Conservation (phyloP, 2,113 vertebrate species). For the Beaufortia kweichowensis region DNA sequence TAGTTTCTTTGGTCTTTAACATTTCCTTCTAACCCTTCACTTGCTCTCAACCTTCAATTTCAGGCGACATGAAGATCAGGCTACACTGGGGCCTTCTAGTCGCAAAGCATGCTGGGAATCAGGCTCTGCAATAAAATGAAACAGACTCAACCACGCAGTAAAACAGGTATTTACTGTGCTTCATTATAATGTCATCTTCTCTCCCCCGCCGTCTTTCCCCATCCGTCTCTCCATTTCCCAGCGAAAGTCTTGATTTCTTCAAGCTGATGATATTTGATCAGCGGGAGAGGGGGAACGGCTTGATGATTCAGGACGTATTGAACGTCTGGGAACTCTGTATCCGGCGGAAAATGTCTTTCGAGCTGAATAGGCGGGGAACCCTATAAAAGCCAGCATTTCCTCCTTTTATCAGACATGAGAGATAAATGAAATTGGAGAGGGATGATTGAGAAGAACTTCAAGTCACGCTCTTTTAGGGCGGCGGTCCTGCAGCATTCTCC, state of each 20-base stretch:
- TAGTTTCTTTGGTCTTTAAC: not conserved
- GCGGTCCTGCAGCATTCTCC: not conserved
- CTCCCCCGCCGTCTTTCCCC: slow-evolving; percentile 17
- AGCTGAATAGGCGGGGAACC: slow-evolving; percentile 12
- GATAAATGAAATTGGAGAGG: slow-evolving; percentile 18
- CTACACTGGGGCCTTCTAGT: slow-evolving; percentile 31
- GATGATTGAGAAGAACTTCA: slow-evolving; percentile 14
- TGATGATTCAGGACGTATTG: slow-evolving; percentile 47
- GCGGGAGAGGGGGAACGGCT: not conserved
- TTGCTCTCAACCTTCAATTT: not conserved
- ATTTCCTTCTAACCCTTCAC: not conserved
- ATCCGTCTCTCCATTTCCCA: slow-evolving; percentile 17
- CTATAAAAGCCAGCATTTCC: slow-evolving; percentile 18
- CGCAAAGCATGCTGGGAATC: slow-evolving; percentile 40
- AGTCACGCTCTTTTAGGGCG: not conserved
- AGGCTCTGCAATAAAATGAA: not conserved
- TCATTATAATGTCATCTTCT: slow-evolving; percentile 36
- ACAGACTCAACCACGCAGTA: slow-evolving; percentile 6
- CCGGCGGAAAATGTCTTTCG: slow-evolving; percentile 39
- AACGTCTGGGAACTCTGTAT: slow-evolving; percentile 31
- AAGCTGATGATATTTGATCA: slow-evolving; percentile 52
- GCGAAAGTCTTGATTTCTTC: slow-evolving; percentile 42
- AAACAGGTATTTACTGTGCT: slow-evolving; percentile 46
- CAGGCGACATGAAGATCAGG: not conserved
- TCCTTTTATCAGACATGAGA: slow-evolving; percentile 33